Percentiles rank a stretch among this genome's conserved stretches.
phyloP scores from a whole-genome alignment of 2,797 vertebrate species.

The Micropoecilia bifurca region DNA sequence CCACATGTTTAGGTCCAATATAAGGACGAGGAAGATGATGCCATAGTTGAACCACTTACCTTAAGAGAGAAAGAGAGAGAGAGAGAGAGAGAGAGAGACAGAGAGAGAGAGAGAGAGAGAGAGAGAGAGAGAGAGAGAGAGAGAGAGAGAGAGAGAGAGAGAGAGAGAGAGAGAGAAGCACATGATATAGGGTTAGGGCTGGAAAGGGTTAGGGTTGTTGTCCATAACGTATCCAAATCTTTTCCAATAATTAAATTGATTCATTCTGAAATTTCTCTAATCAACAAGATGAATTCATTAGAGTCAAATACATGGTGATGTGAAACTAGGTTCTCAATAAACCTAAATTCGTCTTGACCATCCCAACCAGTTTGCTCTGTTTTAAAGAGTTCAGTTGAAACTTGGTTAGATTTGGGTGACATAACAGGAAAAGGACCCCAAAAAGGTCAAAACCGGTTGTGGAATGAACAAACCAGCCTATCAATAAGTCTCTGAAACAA shows the following conservation, averaged over 20 bases:
- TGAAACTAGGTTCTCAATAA: not conserved
- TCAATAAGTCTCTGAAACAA: not conserved
- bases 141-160: slow-evolving; percentile 18
- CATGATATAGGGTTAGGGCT: slow-evolving; percentile 34
- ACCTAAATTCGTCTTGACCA: not conserved
- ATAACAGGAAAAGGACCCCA: not conserved
- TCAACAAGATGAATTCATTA: too few relatives aligned
- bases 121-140: slow-evolving; percentile 36
- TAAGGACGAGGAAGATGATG: slow-evolving; percentile 97
- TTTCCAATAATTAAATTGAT: not conserved
- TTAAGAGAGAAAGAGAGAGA: slow-evolving; percentile 62
- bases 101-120: slow-evolving; percentile 20
- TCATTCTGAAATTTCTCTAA: not conserved
- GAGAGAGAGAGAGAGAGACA: slow-evolving; percentile 36
- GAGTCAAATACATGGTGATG: not conserved
- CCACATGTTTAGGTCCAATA: slow-evolving; percentile 99
- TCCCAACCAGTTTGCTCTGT: not conserved
- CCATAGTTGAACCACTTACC: slow-evolving; percentile 99
- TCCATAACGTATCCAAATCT: not conserved
- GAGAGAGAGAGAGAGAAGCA: slow-evolving; percentile 38
- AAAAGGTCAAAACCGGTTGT: not conserved
- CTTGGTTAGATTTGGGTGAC: not conserved
- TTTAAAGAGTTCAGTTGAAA: not conserved
- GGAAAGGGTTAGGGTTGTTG: slow-evolving; percentile 13
- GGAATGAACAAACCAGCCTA: not conserved